phyloP scores from a whole-genome alignment of 2,113 vertebrate genomes.

The Taurulus bubalis region DNA sequence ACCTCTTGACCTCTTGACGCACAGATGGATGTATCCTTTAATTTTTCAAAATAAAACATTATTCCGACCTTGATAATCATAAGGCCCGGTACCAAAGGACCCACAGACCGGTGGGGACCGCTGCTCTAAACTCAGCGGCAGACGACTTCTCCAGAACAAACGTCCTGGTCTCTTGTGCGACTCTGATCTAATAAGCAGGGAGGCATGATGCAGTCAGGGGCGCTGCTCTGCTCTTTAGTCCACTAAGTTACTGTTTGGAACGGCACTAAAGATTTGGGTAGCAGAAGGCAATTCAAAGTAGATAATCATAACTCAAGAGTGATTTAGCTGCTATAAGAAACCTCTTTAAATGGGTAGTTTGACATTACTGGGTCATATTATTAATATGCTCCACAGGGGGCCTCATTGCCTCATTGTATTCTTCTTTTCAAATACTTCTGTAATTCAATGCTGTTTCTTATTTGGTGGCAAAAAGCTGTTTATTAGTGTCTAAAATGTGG shows the following conservation, averaged over 20 bases:
- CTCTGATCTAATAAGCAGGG: not conserved
- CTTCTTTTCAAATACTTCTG: slow-evolving; percentile 56
- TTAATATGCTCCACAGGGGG: slow-evolving; percentile 63
- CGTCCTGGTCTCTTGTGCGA: not conserved
- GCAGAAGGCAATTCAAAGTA: not conserved
- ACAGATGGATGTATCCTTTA: too few species aligned
- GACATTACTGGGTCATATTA: slow-evolving; percentile 76
- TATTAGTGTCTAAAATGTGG: slow-evolving; percentile 6
- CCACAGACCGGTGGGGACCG: too few species aligned
- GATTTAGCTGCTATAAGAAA: not conserved
- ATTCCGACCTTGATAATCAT: too few species aligned
- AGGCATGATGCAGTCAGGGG: not conserved
- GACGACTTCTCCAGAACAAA: not conserved
- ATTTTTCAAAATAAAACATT: too few species aligned
- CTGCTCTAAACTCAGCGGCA: not conserved
- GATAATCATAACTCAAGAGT: not conserved
- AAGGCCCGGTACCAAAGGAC: too few species aligned
- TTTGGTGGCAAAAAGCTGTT: slow-evolving; percentile 10
- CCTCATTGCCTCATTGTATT: slow-evolving; percentile 42
- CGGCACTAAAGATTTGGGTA: not conserved
- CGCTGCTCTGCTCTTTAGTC: not conserved
- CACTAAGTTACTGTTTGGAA: not conserved
- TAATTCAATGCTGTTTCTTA: slow-evolving; percentile 32
- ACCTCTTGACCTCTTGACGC: too few species aligned
- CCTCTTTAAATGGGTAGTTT: slow-evolving; percentile 4